These are phyloP conservation scores for Hydrocynus forskahlii DNA, from an alignment of 2,797 vertebrate species.

Conservation along the genomic window DNA sequence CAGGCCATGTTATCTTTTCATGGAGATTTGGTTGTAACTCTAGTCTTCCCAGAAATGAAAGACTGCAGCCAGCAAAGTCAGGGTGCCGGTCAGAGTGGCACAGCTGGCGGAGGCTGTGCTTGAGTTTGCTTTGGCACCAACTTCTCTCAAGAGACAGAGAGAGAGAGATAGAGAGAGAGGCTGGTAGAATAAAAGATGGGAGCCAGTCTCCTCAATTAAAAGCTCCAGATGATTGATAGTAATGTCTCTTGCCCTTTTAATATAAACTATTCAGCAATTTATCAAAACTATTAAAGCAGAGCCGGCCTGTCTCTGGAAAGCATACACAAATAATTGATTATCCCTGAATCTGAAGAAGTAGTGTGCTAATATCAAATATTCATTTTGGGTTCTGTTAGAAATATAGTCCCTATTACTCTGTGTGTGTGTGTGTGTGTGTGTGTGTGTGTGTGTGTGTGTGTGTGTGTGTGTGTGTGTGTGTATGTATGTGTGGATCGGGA, in stretches of 20 bases:
- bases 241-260: slow-evolving; percentile 60
- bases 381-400: slow-evolving; percentile 59
- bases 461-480: neutral
- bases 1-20: slow-evolving; percentile 20
- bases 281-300: slow-evolving; percentile 63
- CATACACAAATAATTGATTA: slow-evolving; percentile 66
- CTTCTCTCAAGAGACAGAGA: slow-evolving; percentile 23
- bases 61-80: slow-evolving; percentile 26
- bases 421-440: neutral
- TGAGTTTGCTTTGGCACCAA: slow-evolving; percentile 44
- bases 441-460: neutral
- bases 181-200: slow-evolving; percentile 57
- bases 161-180: slow-evolving; percentile 6
- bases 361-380: slow-evolving; percentile 63
- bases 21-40: slow-evolving; percentile 32
- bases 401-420: slow-evolving; percentile 52
- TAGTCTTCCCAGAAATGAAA: slow-evolving; percentile 42
- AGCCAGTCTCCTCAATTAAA: slow-evolving; percentile 57
- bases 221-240: slow-evolving; percentile 61
- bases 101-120: slow-evolving; percentile 37
- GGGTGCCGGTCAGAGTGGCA: slow-evolving; percentile 27
- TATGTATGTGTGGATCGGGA: slow-evolving; percentile 12
- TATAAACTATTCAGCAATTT: slow-evolving; percentile 61
- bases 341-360: slow-evolving; percentile 56
- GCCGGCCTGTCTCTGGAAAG: slow-evolving; percentile 58